Percentiles rank a stretch among this genome's conserved stretches.
Evolutionary conservation across 2,797 vertebrate species (phyloP).

Genomic region (Alouatta caraya): DNA sequence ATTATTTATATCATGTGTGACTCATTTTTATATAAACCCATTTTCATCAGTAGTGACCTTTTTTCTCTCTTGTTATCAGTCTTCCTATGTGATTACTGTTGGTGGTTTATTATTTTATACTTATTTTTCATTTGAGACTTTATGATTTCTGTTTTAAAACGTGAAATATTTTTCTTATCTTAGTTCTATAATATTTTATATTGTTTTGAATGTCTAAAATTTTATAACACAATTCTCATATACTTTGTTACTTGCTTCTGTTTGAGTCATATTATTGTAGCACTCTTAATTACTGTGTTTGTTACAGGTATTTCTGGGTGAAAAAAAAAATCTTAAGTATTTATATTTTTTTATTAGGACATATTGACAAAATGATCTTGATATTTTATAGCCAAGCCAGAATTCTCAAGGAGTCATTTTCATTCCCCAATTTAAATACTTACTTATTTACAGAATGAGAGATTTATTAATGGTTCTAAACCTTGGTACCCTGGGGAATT

Average conservation of each 20-base stretch:
- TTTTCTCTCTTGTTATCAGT: not conserved
- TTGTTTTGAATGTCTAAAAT: slow-evolving; percentile 27
- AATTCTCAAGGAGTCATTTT: slow-evolving; percentile 30
- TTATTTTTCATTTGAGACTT: not conserved
- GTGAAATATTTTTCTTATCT: not conserved
- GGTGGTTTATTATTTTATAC: not conserved
- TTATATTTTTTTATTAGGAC: not conserved
- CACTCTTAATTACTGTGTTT: not conserved
- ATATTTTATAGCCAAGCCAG: not conserved
- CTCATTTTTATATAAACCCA: not conserved
- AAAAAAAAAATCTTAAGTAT: not conserved
- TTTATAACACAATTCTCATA: not conserved
- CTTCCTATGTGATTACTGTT: not conserved
- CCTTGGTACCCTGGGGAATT: not conserved
- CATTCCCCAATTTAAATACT: not conserved
- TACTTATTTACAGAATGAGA: not conserved
- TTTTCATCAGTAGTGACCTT: not conserved
- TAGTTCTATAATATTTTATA: not conserved
- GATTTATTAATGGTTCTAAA: slow-evolving; percentile 22
- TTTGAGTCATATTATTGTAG: not conserved
- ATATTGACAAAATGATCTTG: not conserved
- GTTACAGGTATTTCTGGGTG: not conserved
- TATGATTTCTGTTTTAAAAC: slow-evolving; percentile 28
- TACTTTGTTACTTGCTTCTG: not conserved
- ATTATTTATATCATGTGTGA: not conserved